A percentile compares a stretch with the other conserved stretches of the same genome.
Conservation (phyloP, 1,140 invertebrate genomes). For the Hyles euphorbiae region DNA sequence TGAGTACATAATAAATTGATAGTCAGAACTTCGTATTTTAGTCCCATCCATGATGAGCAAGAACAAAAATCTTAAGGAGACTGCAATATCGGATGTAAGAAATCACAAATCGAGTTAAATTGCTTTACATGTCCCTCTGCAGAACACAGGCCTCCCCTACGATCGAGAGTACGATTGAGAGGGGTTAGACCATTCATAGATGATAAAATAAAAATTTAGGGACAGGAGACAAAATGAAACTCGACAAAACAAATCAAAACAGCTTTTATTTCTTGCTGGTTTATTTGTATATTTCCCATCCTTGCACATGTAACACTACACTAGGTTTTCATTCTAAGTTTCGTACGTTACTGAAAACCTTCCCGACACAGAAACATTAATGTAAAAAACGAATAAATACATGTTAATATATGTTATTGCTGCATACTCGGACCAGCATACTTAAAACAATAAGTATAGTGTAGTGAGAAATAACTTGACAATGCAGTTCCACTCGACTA, state of each 20-base stretch:
- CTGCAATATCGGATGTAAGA: too few species aligned
- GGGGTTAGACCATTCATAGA: too few species aligned
- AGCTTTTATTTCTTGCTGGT: constrained; percentile 67
- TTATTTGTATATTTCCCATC: constrained; percentile 57
- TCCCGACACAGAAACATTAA: constrained; percentile 29
- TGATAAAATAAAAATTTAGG: background rate
- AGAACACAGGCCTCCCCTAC: too few species aligned
- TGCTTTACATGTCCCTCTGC: too few species aligned
- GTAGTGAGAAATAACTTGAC: constrained; percentile 21
- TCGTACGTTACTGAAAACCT: constrained; percentile 36
- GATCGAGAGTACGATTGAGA: too few species aligned
- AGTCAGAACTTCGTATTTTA: too few species aligned
- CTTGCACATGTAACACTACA: constrained; percentile 59
- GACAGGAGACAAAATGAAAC: constrained; percentile 37
- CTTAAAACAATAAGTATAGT: constrained; percentile 13
- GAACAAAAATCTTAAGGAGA: too few species aligned
- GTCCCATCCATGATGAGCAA: too few species aligned
- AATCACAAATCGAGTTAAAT: too few species aligned
- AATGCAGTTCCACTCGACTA: constrained; percentile 18
- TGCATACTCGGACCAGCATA: constrained; percentile 24
- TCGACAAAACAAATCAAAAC: constrained; percentile 66
- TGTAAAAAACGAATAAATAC: constrained; percentile 27
- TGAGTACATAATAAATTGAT: too few species aligned
- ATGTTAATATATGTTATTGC: constrained; percentile 27
- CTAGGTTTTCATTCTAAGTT: constrained; percentile 44